A percentile compares a stretch with the other conserved stretches of the same genome.
Conservation (phyloP, 2,797 vertebrate species). For the Columba guinea region DNA sequence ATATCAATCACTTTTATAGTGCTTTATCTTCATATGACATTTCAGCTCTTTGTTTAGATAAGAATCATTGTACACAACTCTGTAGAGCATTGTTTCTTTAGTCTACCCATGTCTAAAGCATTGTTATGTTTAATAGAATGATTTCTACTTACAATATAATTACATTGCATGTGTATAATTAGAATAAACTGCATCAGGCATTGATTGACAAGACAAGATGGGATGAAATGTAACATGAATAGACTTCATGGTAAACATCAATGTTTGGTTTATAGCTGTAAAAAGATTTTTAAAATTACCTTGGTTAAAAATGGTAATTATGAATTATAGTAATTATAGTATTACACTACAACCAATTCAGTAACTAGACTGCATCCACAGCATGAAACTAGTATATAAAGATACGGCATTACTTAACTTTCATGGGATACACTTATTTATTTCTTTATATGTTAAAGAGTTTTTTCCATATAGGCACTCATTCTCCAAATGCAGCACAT, state of each 20-base stretch:
- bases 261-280: background rate
- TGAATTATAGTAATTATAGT: background rate
- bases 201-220: slow-evolving; percentile 33
- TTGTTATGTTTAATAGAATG: background rate
- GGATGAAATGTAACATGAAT: background rate
- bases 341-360: background rate
- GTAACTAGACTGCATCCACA: background rate
- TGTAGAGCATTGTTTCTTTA: slow-evolving; percentile 21
- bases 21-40: background rate
- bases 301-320: background rate
- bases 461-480: background rate
- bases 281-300: background rate
- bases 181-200: background rate
- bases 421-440: background rate
- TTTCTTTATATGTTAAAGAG: background rate
- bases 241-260: slow-evolving; percentile 34
- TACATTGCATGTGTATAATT: slow-evolving; percentile 4
- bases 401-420: background rate
- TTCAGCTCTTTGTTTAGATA: slow-evolving; percentile 33
- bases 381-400: background rate
- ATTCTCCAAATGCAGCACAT: background rate
- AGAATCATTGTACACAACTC: background rate
- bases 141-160: slow-evolving; percentile 18
- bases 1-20: slow-evolving; percentile 31
- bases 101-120: background rate